Base-by-base conservation (phyloP, 2,888 invertebrate genomes). In the Chloromyia formosa region DNA sequence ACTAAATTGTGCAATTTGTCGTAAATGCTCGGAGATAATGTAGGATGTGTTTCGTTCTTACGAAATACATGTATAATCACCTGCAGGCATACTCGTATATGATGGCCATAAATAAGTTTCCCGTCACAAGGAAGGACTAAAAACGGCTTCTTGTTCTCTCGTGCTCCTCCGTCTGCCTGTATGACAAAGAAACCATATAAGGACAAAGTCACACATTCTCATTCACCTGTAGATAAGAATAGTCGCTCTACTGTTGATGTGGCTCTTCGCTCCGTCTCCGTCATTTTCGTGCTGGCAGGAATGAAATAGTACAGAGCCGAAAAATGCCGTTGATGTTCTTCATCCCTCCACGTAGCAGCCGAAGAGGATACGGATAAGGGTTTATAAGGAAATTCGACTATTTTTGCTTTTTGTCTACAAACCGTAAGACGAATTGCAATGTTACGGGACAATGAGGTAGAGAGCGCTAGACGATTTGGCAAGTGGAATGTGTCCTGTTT, bases 1-100 rank as follows among this genome's bases (percentile, higher is more conserved):
- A 71, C 71, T 71, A 71, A 71, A 71, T 71, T 71, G 71, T 71
- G 71, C 71, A 71, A 71, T 71, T 71, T 71, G 45, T 71, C 23
- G 71, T 71, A 71, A 71, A 71, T 71, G 71, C 71, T 71, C 35
- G 42, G 2, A 71, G 58, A 71, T 71, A 71, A 71, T 56, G 58
- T 56, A 71, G 40, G 71, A 69, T 69, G 69, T 69, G 69, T 69
- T 69, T 54, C 69, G n/a, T 45, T 64, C 18, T 42, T n/a, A n/a
- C 40, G 27, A 35, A 27, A 69, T 71, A 58, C 71, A 58, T 22
- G 71, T 56, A 71, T 71, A 71, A 71, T 71, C 71, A 71, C 71
- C 71, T 71, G 12, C 16, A 71, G 71, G 71, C 71, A 71, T 71
- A n/a, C n/a, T n/a, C n/a, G n/a, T n/a, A 71, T 56, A 71, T 71